Evolutionary conservation across 2,113 vertebrate genomes (phyloP).

Genomic region (Eptesicus fuscus): DNA sequence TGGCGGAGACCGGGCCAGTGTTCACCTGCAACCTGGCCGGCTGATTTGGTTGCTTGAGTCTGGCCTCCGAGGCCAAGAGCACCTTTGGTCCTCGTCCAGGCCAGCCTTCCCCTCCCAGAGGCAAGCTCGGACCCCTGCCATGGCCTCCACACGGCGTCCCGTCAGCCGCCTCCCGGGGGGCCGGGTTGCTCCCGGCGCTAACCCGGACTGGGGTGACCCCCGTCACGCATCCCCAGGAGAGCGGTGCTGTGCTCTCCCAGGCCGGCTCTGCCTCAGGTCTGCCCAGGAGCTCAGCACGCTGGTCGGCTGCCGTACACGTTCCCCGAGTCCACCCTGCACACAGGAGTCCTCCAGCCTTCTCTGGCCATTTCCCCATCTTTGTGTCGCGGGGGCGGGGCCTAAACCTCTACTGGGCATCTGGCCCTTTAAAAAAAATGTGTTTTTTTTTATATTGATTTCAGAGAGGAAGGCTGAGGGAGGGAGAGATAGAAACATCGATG

Average conservation of each 20-base stretch:
- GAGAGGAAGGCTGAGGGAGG: too few relatives aligned
- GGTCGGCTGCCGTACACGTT: too few relatives aligned
- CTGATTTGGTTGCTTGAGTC: neutral
- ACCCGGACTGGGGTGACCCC: neutral
- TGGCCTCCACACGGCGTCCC: neutral
- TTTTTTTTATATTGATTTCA: too few relatives aligned
- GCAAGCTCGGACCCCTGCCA: neutral
- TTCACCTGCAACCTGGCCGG: neutral
- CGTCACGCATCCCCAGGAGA: neutral
- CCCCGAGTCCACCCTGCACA: too few relatives aligned
- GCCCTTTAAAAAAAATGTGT: neutral
- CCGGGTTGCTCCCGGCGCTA: neutral
- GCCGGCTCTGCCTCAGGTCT: neutral
- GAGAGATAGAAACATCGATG: too few relatives aligned
- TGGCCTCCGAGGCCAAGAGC: neutral
- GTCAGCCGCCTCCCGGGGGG: rapidly evolving
- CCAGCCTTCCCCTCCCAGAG: neutral
- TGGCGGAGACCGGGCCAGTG: neutral
- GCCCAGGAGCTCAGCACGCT: neutral
- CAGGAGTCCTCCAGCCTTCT: neutral
- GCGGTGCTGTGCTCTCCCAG: rapidly evolving
- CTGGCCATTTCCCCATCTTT: neutral
- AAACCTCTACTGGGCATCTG: neutral
- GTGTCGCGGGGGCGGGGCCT: neutral
- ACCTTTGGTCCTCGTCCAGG: neutral